Percentiles rank a stretch among this genome's conserved stretches.
Evolutionary conservation across 30 jellyfish, hydroid and myxozoan genomes (phyloP).

Genomic region (Calvadosia cruxmelitensis): DNA sequence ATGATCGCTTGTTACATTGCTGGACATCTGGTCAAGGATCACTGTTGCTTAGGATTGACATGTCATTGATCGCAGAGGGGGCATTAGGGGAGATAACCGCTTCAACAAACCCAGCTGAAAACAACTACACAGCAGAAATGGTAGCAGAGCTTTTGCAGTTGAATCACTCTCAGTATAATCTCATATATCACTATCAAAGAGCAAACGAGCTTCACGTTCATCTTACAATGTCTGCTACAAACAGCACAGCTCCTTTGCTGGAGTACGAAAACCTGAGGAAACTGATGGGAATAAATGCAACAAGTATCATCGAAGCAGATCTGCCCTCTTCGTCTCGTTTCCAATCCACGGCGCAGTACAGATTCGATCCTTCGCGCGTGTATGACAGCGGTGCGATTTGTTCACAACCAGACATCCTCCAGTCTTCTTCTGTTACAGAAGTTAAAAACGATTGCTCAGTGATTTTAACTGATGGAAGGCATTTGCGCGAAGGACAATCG

Average conservation of each 20-base stretch:
- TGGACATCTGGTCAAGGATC: not conserved
- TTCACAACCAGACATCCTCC: not conserved
- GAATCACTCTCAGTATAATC: too few species aligned
- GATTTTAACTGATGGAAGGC: not conserved
- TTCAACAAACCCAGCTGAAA: not conserved
- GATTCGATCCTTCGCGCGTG: not conserved
- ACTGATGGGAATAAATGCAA: not conserved
- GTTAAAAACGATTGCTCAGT: not conserved
- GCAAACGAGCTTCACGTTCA: not conserved
- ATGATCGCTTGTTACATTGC: not conserved
- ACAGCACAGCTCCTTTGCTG: not conserved
- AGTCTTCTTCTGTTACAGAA: not conserved
- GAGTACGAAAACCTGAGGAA: not conserved
- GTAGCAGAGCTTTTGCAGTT: not conserved
- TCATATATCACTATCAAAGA: not conserved
- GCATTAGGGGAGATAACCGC: not conserved
- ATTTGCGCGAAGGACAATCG: not conserved
- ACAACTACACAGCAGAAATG: not conserved
- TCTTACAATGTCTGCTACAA: not conserved
- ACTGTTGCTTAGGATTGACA: not conserved
- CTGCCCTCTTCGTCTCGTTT: not conserved
- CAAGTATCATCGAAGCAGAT: not conserved
- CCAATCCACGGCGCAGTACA: not conserved
- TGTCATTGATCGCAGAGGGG: not conserved
- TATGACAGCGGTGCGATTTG: not conserved